These are phyloP conservation scores for Drosophila koepferae DNA, from an alignment of 2,888 invertebrate species.

Conservation along the genomic window DNA sequence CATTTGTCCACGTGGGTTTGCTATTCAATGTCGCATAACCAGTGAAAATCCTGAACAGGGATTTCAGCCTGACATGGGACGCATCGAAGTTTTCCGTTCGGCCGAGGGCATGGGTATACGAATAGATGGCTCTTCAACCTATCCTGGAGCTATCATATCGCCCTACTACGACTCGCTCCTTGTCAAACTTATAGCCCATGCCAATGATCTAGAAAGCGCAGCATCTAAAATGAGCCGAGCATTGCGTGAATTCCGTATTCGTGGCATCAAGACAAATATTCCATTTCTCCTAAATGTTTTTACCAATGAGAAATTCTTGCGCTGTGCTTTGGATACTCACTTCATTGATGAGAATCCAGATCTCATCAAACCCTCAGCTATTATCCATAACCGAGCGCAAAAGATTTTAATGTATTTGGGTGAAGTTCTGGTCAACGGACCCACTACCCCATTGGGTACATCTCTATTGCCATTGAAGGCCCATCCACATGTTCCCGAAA, in stretches of 20 bases:
- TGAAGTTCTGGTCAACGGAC: conserved; percentile 97
- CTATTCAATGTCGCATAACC: conserved; percentile 99
- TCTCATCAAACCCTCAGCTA: conserved; percentile 93
- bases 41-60: conserved; percentile 97
- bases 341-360: conserved; percentile 99
- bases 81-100: conserved; percentile 98
- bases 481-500: conserved; percentile 92
- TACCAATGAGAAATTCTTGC: conserved; percentile 97
- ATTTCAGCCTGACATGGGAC: conserved; percentile 99
- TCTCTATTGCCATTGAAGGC: conserved; percentile 93
- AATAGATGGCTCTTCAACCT: conserved; percentile 98
- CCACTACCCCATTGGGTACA: conserved; percentile 97
- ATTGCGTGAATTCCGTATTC: conserved; percentile 97
- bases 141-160: conserved; percentile 98
- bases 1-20: conserved; percentile 93
- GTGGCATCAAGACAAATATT: conserved; percentile 99
- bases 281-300: conserved; percentile 98
- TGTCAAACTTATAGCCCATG: conserved; percentile 97
- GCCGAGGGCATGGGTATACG: conserved; percentile 99
- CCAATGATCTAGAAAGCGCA: conserved; percentile 94
- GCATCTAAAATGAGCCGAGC: conserved; percentile 99
- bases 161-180: conserved; percentile 99
- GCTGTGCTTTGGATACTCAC: conserved; percentile 97
- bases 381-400: conserved; percentile 96
- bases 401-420: conserved; percentile 97